phyloP scores from a whole-genome alignment of 2,797 vertebrate species.

The Gila robusta region DNA sequence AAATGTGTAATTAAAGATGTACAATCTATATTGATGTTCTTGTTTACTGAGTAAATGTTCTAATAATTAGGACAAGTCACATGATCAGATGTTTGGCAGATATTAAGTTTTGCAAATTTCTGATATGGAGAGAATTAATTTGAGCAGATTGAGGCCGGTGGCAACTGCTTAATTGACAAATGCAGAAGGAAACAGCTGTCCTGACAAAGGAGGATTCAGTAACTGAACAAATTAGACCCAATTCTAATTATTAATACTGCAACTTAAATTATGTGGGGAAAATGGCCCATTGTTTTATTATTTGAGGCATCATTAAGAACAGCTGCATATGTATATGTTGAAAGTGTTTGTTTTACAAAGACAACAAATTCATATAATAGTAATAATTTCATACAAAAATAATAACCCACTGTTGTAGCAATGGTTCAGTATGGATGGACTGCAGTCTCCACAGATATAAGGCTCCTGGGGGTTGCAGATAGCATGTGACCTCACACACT shows the following conservation, averaged over 20 bases:
- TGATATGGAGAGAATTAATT: slow-evolving; percentile 45
- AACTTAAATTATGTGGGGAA: slow-evolving; percentile 32
- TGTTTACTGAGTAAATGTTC: slow-evolving; percentile 25
- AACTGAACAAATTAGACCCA: slow-evolving; percentile 19
- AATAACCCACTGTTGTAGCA: neutral
- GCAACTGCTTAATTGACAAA: slow-evolving; percentile 34
- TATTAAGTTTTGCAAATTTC: slow-evolving; percentile 48
- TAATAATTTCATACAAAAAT: neutral
- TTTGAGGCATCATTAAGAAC: neutral
- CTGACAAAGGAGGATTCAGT: slow-evolving; percentile 17
- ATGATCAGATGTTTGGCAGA: slow-evolving; percentile 45
- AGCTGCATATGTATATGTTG: neutral
- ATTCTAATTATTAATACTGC: slow-evolving; percentile 22
- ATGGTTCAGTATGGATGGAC: neutral
- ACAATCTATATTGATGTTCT: slow-evolving; percentile 11
- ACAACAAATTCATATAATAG: neutral
- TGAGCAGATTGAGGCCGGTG: slow-evolving; percentile 47
- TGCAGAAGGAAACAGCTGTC: slow-evolving; percentile 49
- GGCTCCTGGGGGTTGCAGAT: slow-evolving; percentile 24
- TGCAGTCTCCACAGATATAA: slow-evolving; percentile 16
- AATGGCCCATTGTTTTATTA: slow-evolving; percentile 25
- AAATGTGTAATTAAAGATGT: slow-evolving; percentile 17
- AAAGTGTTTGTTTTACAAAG: slow-evolving; percentile 12
- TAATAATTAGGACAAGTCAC: slow-evolving; percentile 45
- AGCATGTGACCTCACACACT: slow-evolving; percentile 40